Percentiles rank a stretch among this genome's conserved stretches.
These are phyloP conservation scores for Polyploca ridens DNA, from an alignment of 2,888 invertebrate species.

Conservation along the genomic window DNA sequence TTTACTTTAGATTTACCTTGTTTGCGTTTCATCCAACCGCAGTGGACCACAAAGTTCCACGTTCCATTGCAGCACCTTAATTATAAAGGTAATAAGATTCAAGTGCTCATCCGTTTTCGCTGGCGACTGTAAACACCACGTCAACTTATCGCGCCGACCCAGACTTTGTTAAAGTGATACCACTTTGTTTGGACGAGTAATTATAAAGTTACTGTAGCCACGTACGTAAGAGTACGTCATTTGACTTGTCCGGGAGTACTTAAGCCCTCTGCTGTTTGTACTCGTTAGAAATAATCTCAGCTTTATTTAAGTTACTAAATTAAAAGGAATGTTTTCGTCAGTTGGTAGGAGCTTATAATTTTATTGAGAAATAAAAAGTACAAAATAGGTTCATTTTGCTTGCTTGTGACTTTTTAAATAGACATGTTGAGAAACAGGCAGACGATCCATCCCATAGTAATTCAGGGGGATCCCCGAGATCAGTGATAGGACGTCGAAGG, in stretches of 20 bases:
- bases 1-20: neutral
- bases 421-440: no score
- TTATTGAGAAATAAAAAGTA: neutral
- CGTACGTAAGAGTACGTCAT: neutral
- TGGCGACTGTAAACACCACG: conserved; percentile 11
- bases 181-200: conserved; percentile 11
- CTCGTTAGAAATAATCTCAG: neutral
- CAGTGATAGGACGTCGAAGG: no score
- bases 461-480: no score
- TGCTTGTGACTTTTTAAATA: no score
- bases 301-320: conserved; percentile 2
- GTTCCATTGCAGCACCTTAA: neutral
- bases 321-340: neutral
- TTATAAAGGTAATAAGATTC: conserved; percentile 1
- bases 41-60: neutral
- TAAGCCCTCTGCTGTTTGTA: neutral
- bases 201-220: conserved; percentile 12
- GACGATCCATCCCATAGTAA: no score
- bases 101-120: neutral
- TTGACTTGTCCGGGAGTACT: neutral
- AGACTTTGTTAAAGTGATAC: conserved; percentile 13
- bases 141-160: conserved; percentile 11
- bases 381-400: no score
- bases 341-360: neutral
- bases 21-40: neutral